Base-by-base conservation (phyloP, 2,888 invertebrate genomes). In the Chaetogeoica ovagalla region DNA sequence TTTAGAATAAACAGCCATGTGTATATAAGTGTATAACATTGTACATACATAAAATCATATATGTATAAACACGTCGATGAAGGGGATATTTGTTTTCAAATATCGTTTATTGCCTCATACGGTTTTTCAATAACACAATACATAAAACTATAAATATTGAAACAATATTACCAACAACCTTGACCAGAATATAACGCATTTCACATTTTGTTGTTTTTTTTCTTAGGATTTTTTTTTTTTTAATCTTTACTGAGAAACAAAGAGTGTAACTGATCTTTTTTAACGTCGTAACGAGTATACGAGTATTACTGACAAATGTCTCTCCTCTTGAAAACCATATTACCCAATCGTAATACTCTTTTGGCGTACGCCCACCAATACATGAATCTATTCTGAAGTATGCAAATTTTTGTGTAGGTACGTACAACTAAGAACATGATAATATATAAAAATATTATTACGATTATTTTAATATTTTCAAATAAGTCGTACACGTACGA, bases 101-200 rank as follows among this genome's bases (percentile, higher is more conserved):
- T 57, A 73, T 73, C 52, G 65, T 65, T 55, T 74, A 74, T 74
- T 74, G 65, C 74, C 65, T 75, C 74, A 75, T 65, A 75, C 43
- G 39, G 21, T 71, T 66, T 57, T 57, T 55, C 17, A 65, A 39
- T 74, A 17, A 55, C 55, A 55, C 13, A n/a, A 59, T 52, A 76
- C 52, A 76, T 7, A 74, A 19, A 11, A 75, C 66, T 59, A 66
- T 77, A 69, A 77, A 77, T 70, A 70, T 69, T 69, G 62, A 69
- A 77, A 70, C 37, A 37, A 19, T 30, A 19, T 5, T 69, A 77
- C 37, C 0, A 60, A 52, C 19, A 62, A 23, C 77, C 77, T 77
- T 77, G 77, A 70, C 77, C 69, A 70, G 23, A 69, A 77, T 68
- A 75, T 57, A 52, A 77, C 37, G 37, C 52, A 39, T 52, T 68